Evolutionary conservation across 2,888 invertebrate species (phyloP), one percentile per base, ranked within the genome.

Genomic region (Portevinia maculata): DNA sequence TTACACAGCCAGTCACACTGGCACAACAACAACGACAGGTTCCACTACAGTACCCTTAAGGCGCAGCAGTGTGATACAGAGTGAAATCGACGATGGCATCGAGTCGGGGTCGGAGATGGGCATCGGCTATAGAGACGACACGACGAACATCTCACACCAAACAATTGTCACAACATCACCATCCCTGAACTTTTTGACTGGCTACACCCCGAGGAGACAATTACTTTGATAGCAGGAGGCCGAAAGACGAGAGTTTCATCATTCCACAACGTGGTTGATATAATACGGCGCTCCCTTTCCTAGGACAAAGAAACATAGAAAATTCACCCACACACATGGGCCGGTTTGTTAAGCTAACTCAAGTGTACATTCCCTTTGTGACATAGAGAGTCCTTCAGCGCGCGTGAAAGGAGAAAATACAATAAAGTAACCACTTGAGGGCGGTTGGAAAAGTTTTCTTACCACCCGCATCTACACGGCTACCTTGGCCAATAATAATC

Each of bases 111-210:
- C 75, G 19, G 67, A 85, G 21, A 44, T 75, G 50, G 53, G 57
- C 65, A 67, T 48, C 57, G 71, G 83, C 79, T 64, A 79, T 74
- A 17, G 86, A 86, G 67, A 75, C 11, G 67, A 67, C 34, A 71
- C 76, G 39, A 74, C 62, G 13, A 81, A 78, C 39, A 67, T 67
- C 32, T 78, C 87, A 48, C 85, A 86, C 48, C 86, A 87, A 74
- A 87, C 87, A 17, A 87, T 87, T 84, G 87, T 87, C 50, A 86
- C 87, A 19, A 86, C 87, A 64, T 87, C 87, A 64, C 86, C 87
- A 53, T 87, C 87, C 62, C 83, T 87, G 53, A 87, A 86, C 78
- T 87, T 87, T 83, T 85, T 87, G 74, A 86, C 86, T 59, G 85
- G 84, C 60, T 87, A 86, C 67, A 86, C 86, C 74, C 86, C 86